phyloP scores from a whole-genome alignment of 2,888 invertebrate species.

The Chymomyza fuscimana region DNA sequence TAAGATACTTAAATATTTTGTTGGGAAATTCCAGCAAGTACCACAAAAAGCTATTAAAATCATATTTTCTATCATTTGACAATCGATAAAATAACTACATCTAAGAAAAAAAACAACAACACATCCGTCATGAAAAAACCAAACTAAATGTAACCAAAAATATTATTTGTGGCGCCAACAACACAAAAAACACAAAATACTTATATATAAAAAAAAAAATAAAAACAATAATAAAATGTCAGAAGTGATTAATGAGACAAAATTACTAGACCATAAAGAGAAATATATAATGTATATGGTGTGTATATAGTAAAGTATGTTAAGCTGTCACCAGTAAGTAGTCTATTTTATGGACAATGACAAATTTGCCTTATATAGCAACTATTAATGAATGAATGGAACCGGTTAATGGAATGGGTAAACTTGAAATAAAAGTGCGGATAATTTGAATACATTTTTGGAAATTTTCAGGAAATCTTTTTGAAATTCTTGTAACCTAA shows the following conservation, averaged over 20 bases:
- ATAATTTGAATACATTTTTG: not conserved
- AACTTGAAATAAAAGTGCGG: too few relatives aligned
- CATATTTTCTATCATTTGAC: not conserved
- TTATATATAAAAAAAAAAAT: conserved; percentile 10
- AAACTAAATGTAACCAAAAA: conserved; percentile 15
- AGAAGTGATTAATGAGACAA: not conserved
- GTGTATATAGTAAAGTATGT: not conserved
- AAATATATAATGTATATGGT: not conserved
- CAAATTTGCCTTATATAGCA: too few relatives aligned
- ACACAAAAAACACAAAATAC: conserved; percentile 15
- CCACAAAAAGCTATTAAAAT: conserved; percentile 14
- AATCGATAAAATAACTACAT: conserved; percentile 25
- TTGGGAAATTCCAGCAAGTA: not conserved
- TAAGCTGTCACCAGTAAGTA: not conserved
- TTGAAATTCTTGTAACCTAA: not conserved
- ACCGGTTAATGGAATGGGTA: not conserved
- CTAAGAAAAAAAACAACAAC: conserved; percentile 21
- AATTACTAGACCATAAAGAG: not conserved
- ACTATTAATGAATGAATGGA: not conserved
- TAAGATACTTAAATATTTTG: conserved; percentile 29
- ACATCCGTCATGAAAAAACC: conserved; percentile 50
- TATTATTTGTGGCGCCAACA: conserved; percentile 54
- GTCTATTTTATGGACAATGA: not conserved
- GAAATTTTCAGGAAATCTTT: not conserved
- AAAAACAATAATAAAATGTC: not conserved